These are phyloP conservation scores for Caerostris extrusa DNA, from an alignment of 1,140 invertebrate genomes.

Conservation along the genomic window DNA sequence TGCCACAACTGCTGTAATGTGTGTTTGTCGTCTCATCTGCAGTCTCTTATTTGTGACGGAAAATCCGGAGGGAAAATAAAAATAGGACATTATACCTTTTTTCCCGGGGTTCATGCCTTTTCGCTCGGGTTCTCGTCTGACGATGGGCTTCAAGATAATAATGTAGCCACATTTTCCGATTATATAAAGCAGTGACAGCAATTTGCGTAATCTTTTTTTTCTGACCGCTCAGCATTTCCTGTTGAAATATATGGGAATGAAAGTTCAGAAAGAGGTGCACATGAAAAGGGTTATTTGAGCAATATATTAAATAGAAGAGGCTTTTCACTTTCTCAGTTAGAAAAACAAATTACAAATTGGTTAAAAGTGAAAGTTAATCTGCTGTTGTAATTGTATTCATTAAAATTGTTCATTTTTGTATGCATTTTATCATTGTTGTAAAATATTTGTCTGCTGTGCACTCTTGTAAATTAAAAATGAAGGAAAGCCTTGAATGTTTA, in stretches of 20 bases:
- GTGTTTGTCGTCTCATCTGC: constrained; percentile 56
- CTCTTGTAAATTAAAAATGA: no score
- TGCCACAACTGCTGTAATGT: constrained; percentile 67
- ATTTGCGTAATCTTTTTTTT: background rate
- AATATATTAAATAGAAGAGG: no score
- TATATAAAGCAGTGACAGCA: constrained; percentile 13
- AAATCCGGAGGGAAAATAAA: constrained; percentile 70
- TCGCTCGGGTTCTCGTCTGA: constrained; percentile 17
- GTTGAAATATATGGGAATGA: background rate
- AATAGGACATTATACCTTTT: constrained; percentile 44
- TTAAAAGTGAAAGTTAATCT: no score
- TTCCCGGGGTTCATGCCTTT: background rate
- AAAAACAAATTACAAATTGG: no score
- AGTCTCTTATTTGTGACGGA: constrained; percentile 25
- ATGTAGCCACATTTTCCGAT: constrained; percentile 1
- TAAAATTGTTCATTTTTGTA: no score
- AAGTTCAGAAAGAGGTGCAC: background rate
- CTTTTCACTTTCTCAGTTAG: no score
- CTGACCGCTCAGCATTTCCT: background rate
- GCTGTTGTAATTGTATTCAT: no score
- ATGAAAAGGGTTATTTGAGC: no score
- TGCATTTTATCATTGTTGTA: no score
- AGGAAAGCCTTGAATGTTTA: no score
- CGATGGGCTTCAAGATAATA: constrained; percentile 24
- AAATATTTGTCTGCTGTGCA: no score